Conservation (phyloP, 1,140 invertebrate species). For the Drosophila pseudoananassae region DNA sequence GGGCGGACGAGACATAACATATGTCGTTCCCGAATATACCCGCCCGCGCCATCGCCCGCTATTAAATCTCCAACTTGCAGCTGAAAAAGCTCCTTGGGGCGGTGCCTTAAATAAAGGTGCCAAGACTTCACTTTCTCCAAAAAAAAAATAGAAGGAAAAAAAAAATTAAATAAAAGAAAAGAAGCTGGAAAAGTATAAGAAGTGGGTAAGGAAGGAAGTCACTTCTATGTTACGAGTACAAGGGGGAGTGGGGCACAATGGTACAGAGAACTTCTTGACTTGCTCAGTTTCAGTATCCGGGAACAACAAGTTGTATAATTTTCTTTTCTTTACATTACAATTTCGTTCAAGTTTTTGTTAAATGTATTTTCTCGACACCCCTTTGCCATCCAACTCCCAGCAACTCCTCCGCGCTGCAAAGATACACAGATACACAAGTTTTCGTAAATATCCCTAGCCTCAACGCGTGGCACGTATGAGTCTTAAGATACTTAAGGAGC, state of each 20-base stretch:
- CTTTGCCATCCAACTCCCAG: not conserved
- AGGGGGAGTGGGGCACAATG: not conserved
- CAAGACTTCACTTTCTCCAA: constrained; percentile 60
- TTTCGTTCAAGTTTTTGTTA: constrained; percentile 56
- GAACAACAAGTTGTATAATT: constrained; percentile 67
- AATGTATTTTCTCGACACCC: constrained; percentile 46
- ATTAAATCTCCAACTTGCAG: constrained; percentile 37
- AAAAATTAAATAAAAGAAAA: constrained; percentile 6
- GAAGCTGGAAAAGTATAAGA: constrained; percentile 3
- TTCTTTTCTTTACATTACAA: constrained; percentile 58
- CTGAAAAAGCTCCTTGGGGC: constrained; percentile 32
- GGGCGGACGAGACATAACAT: constrained; percentile 58
- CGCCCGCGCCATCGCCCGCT: constrained; percentile 6
- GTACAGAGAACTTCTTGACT: constrained; percentile 55
- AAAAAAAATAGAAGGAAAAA: constrained; percentile 4
- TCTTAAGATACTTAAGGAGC: constrained; percentile 63
- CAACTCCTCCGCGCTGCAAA: not conserved
- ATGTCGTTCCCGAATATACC: constrained; percentile 38
- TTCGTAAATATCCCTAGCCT: constrained; percentile 57
- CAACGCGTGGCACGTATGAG: constrained; percentile 58
- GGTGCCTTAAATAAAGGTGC: constrained; percentile 66
- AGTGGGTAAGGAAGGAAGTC: constrained; percentile 4
- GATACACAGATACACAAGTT: constrained; percentile 37
- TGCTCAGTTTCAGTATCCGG: constrained; percentile 46
- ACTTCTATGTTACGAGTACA: not conserved